Conservation (phyloP, 1,140 invertebrate genomes). For the Drosophila paulistorum region DNA sequence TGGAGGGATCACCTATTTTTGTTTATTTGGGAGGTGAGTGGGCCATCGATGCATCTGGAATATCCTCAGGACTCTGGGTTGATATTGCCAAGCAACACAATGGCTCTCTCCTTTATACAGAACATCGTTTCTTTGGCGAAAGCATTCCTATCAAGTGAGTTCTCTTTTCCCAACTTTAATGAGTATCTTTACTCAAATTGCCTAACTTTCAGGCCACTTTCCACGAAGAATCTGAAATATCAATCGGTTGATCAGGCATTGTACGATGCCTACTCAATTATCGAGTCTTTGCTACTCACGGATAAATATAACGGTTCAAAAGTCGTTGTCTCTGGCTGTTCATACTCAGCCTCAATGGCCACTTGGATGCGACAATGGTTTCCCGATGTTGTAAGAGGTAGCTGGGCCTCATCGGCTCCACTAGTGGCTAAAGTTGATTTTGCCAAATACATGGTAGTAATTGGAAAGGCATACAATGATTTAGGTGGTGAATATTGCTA, state of each 20-base stretch:
- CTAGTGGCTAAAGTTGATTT: conserved; percentile 89
- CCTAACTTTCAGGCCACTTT: conserved; percentile 71
- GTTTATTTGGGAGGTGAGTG: conserved; percentile 89
- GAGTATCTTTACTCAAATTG: not conserved
- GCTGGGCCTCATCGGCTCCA: conserved; percentile 89
- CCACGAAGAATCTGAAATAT: conserved; percentile 87
- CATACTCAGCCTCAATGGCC: conserved; percentile 91
- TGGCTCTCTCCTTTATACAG: conserved; percentile 88
- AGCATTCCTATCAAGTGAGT: conserved; percentile 89
- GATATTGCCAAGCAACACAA: conserved; percentile 86
- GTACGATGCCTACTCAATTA: conserved; percentile 90
- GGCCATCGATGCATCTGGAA: conserved; percentile 84
- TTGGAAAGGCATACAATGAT: conserved; percentile 47
- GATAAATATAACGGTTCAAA: conserved; percentile 76
- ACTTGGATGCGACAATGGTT: conserved; percentile 91
- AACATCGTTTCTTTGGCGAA: conserved; percentile 93
- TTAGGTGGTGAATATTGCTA: conserved; percentile 84
- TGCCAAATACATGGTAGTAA: conserved; percentile 73
- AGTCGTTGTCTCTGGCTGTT: conserved; percentile 89
- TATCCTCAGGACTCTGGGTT: conserved; percentile 85
- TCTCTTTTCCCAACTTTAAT: not conserved
- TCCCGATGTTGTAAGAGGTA: conserved; percentile 87
- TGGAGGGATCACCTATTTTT: conserved; percentile 83
- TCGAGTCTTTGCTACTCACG: conserved; percentile 84
- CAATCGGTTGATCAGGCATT: conserved; percentile 90